Conservation (phyloP, 2,113 vertebrate species). For the Datnioides undecimradiatus region DNA sequence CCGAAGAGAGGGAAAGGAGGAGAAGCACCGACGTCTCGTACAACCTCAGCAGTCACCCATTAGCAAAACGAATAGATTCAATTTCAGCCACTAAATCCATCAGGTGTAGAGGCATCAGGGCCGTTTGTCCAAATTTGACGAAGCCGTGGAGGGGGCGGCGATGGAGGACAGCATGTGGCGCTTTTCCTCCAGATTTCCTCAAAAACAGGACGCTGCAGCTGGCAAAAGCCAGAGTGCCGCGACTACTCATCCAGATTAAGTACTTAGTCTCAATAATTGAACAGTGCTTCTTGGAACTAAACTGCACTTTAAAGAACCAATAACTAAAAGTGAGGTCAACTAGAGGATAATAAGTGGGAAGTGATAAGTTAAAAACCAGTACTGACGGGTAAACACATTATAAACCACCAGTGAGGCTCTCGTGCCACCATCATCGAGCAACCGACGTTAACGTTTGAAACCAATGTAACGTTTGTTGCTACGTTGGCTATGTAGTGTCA, state of each 20-base stretch:
- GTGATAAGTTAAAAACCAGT: background rate
- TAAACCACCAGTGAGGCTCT: background rate
- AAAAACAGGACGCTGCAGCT: conserved; percentile 29
- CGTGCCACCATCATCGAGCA: too few relatives aligned
- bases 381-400: background rate
- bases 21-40: background rate
- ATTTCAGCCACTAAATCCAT: background rate
- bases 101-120: conserved; percentile 12
- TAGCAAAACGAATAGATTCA: background rate
- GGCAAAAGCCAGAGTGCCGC: background rate
- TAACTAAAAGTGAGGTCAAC: background rate
- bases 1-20: conserved; percentile 24
- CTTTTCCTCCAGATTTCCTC: conserved; percentile 28
- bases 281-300: background rate
- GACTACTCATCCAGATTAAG: background rate
- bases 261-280: too few relatives aligned
- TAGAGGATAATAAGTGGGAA: background rate
- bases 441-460: background rate
- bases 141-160: conserved; percentile 1
- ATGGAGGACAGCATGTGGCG: conserved; percentile 56
- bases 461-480: too few relatives aligned
- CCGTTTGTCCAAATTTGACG: conserved; percentile 12
- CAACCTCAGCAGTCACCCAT: background rate
- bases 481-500: too few relatives aligned
- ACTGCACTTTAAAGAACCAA: background rate